phyloP scores from a whole-genome alignment of 2,113 vertebrate species.

The Emydocephalus ijimae region DNA sequence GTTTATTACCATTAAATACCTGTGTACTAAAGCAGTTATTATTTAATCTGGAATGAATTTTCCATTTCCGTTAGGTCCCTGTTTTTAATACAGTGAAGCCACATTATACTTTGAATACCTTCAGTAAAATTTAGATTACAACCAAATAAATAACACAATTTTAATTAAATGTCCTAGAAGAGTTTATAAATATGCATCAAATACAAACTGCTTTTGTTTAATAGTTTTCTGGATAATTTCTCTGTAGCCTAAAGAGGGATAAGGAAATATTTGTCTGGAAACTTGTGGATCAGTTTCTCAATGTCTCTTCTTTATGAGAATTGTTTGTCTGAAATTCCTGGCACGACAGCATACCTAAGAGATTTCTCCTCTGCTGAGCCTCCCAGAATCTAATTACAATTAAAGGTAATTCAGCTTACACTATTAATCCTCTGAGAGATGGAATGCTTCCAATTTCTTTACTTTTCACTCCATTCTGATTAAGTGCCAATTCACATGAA shows the following conservation, averaged over 20 bases:
- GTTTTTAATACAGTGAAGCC: constrained; percentile 39
- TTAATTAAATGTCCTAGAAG: constrained; percentile 18
- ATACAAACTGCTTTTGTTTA: not conserved
- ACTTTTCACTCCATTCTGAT: constrained; percentile 24
- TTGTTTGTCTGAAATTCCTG: constrained; percentile 13
- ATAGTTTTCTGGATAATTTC: not conserved
- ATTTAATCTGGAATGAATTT: constrained; percentile 35
- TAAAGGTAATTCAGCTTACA: constrained; percentile 9
- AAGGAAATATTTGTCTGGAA: not conserved
- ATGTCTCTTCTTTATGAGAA: not conserved
- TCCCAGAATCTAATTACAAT: constrained; percentile 13
- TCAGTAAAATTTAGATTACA: constrained; percentile 15
- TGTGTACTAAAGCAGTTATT: constrained; percentile 35
- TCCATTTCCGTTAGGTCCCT: constrained; percentile 35
- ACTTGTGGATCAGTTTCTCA: not conserved
- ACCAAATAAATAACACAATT: not conserved
- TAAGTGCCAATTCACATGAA: constrained; percentile 25
- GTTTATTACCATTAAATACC: constrained; percentile 8
- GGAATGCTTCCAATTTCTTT: constrained; percentile 4
- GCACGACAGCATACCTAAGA: not conserved
- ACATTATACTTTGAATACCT: constrained; percentile 27
- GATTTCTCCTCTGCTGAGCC: constrained; percentile 6
- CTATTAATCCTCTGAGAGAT: constrained; percentile 15
- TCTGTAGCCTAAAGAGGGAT: not conserved
- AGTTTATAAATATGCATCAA: not conserved